These are phyloP conservation scores for Accipiter cooperii DNA, from an alignment of 2,113 vertebrate genomes.

Conservation along the genomic window DNA sequence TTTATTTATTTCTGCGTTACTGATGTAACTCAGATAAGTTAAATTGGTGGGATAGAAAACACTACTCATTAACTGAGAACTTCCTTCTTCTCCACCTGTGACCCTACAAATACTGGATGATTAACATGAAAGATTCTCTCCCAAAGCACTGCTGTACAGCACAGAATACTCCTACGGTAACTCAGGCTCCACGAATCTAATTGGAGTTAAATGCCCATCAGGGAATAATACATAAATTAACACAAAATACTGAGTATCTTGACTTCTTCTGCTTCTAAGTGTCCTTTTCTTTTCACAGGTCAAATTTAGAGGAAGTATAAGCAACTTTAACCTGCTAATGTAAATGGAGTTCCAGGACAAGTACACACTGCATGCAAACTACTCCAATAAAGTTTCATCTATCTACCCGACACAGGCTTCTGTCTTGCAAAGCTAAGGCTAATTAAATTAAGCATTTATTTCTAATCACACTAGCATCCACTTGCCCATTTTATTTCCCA, in stretches of 20 bases:
- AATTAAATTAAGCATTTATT: neutral
- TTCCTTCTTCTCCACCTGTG: neutral
- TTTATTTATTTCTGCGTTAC: neutral
- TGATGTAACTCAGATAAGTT: neutral
- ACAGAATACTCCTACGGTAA: accelerated
- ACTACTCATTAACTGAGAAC: neutral
- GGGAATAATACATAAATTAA: neutral
- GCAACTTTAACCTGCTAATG: neutral
- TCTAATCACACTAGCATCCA: neutral
- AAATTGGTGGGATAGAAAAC: neutral
- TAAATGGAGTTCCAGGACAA: neutral
- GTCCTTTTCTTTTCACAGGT: neutral
- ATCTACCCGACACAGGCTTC: neutral
- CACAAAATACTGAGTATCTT: neutral
- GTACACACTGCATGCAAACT: neutral
- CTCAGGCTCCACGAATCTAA: neutral
- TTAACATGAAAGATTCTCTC: neutral
- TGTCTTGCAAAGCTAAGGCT: neutral
- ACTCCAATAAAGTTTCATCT: neutral
- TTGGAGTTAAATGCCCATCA: neutral
- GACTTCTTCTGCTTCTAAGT: neutral
- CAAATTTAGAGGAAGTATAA: neutral
- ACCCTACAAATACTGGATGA: neutral
- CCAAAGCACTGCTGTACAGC: neutral
- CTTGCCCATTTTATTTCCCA: neutral